Evolutionary conservation across 2,888 invertebrate species (phyloP).

Genomic region (Spodoptera picta): DNA sequence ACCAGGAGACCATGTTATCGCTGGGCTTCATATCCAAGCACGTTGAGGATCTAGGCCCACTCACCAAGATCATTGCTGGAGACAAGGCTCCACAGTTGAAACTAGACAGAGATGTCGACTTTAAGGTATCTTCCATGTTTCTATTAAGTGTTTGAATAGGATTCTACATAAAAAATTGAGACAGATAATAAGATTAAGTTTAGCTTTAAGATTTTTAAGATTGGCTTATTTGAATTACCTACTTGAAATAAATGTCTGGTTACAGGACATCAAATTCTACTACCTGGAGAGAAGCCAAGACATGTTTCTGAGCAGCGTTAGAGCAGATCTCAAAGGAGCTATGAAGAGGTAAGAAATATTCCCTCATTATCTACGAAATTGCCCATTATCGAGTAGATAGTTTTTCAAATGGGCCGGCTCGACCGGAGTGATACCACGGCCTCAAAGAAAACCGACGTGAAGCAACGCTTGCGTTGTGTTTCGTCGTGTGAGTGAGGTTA

Average conservation of each 20-base stretch:
- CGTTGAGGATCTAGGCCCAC: slow-evolving; percentile 93
- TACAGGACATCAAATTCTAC: slow-evolving; percentile 90
- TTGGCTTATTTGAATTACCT: too few relatives aligned
- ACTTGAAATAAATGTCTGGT: slow-evolving; percentile 28
- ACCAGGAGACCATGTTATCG: slow-evolving; percentile 91
- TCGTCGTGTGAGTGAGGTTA: too few relatives aligned
- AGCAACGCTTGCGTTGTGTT: too few relatives aligned
- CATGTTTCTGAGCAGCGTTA: slow-evolving; percentile 91
- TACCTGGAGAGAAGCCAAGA: slow-evolving; percentile 94
- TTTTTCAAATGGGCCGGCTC: too few relatives aligned
- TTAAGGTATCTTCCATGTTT: slow-evolving; percentile 77
- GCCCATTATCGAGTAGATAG: too few relatives aligned
- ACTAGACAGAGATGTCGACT: slow-evolving; percentile 90
- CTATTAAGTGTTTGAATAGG: too few relatives aligned
- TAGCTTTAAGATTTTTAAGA: too few relatives aligned
- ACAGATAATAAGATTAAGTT: too few relatives aligned
- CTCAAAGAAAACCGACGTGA: too few relatives aligned
- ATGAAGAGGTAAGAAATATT: slow-evolving; percentile 85
- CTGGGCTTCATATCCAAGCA: slow-evolving; percentile 95
- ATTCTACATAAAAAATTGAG: too few relatives aligned
- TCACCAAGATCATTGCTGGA: slow-evolving; percentile 91
- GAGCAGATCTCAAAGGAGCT: slow-evolving; percentile 90
- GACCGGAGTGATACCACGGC: too few relatives aligned
- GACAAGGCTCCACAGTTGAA: slow-evolving; percentile 88
- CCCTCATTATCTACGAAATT: too few relatives aligned